phyloP scores from a whole-genome alignment of 2,888 invertebrate species.

The Acleris cristana region DNA sequence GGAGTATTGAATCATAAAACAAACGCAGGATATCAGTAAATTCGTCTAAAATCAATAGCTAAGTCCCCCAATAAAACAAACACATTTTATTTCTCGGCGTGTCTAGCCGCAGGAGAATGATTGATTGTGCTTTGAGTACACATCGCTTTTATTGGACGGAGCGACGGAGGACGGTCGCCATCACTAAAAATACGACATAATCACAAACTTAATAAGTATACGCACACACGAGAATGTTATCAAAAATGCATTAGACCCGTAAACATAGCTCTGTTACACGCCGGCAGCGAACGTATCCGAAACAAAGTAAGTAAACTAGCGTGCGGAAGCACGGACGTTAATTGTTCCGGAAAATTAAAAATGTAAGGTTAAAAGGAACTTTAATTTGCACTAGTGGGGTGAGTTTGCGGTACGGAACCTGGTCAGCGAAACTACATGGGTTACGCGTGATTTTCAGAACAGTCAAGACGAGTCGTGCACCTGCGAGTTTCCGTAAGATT shows the following conservation, averaged over 20 bases:
- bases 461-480: constrained; percentile 62
- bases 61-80: constrained; percentile 70
- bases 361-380: constrained; percentile 12
- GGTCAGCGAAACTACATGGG: constrained; percentile 40
- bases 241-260: constrained; percentile 60
- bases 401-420: constrained; percentile 51
- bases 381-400: constrained; percentile 42
- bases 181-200: constrained; percentile 57
- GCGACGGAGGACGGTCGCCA: constrained; percentile 56
- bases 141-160: constrained; percentile 69
- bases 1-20: not conserved
- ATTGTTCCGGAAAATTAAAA: constrained; percentile 34
- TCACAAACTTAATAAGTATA: constrained; percentile 54
- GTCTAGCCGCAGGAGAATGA: constrained; percentile 70
- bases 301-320: constrained; percentile 7
- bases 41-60: constrained; percentile 73
- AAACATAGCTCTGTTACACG: constrained; percentile 39
- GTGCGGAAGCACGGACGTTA: constrained; percentile 7
- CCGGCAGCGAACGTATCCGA: constrained; percentile 3
- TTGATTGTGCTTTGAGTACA: constrained; percentile 78
- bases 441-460: constrained; percentile 63
- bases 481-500: constrained; percentile 71
- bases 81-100: constrained; percentile 73
- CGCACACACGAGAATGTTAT: constrained; percentile 50
- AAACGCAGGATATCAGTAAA: constrained; percentile 54